Evolutionary conservation across 2,113 vertebrate genomes (phyloP).

Genomic region (Neolamprologus sp.): DNA sequence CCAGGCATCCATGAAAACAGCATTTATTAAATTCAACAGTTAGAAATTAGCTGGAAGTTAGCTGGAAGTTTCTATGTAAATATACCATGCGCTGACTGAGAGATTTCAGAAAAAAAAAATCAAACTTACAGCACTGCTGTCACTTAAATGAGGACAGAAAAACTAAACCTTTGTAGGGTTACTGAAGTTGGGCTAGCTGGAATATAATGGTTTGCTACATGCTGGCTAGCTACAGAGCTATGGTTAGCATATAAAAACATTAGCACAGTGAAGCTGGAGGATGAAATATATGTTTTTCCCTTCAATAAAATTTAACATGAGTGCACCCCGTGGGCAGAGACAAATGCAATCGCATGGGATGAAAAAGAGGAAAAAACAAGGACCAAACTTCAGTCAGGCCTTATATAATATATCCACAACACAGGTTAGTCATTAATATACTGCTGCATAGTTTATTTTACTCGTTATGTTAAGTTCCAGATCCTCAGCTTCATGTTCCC

Average conservation of each 20-base stretch:
- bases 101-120: accelerated
- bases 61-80: neutral
- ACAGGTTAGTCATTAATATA: neutral
- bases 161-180: neutral
- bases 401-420: neutral
- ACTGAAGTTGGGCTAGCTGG: neutral
- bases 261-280: neutral
- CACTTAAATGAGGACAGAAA: neutral
- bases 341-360: neutral
- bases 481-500: neutral
- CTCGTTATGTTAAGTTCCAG: neutral
- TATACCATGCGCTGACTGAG: accelerated
- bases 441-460: neutral
- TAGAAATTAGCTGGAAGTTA: neutral
- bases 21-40: accelerated
- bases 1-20: neutral
- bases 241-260: neutral
- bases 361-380: neutral
- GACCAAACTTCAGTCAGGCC: neutral
- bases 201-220: neutral
- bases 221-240: neutral
- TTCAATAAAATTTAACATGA: neutral
- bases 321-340: accelerated
- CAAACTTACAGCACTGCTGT: neutral
- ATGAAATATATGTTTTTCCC: neutral